phyloP scores from a whole-genome alignment of 2,888 invertebrate species.

The Drosophila mulleri region DNA sequence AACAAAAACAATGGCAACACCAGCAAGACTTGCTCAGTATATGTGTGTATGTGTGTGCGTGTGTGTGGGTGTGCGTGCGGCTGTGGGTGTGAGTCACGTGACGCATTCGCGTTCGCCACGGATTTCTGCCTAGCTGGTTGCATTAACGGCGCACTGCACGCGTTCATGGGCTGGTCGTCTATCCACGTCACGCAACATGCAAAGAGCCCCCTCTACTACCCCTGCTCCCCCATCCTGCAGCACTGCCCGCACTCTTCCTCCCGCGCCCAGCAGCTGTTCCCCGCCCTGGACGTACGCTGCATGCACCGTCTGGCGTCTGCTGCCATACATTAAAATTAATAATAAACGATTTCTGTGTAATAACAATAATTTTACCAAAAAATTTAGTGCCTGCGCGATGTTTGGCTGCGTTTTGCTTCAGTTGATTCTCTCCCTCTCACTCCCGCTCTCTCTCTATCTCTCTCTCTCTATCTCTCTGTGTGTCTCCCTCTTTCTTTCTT shows the following conservation, averaged over 20 bases:
- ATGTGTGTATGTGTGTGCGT: background rate
- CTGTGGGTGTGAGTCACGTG: slow-evolving; percentile 73
- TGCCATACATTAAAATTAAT: slow-evolving; percentile 83
- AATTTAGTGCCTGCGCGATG: slow-evolving; percentile 66
- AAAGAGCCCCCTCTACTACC: slow-evolving; percentile 17
- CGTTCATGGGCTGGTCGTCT: slow-evolving; percentile 47
- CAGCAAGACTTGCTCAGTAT: slow-evolving; percentile 40
- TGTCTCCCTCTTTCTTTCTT: slow-evolving; percentile 2
- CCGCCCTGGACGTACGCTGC: slow-evolving; percentile 10
- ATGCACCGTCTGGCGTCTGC: slow-evolving; percentile 43
- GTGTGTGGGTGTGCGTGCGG: slow-evolving; percentile 16
- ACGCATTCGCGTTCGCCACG: slow-evolving; percentile 65
- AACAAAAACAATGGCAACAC: slow-evolving; percentile 37
- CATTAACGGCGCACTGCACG: slow-evolving; percentile 61
- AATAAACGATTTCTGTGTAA: slow-evolving; percentile 83
- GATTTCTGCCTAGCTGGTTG: slow-evolving; percentile 61
- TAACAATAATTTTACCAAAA: slow-evolving; percentile 81
- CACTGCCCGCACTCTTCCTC: too few species aligned
- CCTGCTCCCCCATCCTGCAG: too few species aligned
- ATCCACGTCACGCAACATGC: slow-evolving; percentile 67
- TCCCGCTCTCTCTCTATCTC: background rate
- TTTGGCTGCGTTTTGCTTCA: slow-evolving; percentile 44
- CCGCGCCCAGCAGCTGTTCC: background rate
- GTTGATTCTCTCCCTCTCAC: slow-evolving; percentile 18
- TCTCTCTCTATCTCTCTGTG: slow-evolving; percentile 10